These are phyloP conservation scores for Rattus rattus DNA, from an alignment of 2,113 vertebrate genomes.

Conservation along the genomic window DNA sequence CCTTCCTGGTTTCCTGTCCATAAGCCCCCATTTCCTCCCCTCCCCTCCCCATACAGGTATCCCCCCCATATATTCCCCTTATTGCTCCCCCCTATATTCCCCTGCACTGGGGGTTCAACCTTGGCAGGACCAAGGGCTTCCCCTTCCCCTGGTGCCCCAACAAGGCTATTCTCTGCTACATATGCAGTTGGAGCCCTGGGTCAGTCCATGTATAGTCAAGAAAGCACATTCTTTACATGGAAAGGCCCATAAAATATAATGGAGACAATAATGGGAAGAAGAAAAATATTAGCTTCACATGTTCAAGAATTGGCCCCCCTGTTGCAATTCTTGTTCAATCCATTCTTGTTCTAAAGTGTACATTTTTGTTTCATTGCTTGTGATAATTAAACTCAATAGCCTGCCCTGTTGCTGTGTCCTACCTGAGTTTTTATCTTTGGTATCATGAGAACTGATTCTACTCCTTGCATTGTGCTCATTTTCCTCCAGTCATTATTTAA, in stretches of 20 bases:
- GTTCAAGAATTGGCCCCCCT: not conserved
- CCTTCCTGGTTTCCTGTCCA: no score
- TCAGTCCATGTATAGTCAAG: no score
- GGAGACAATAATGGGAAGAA: not conserved
- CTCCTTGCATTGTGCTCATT: not conserved
- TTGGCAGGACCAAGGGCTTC: no score
- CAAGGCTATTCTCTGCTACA: no score
- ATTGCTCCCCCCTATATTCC: no score
- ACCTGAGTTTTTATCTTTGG: not conserved
- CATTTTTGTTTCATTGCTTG: not conserved
- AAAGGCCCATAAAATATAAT: not conserved
- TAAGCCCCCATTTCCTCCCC: no score
- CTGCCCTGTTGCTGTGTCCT: not conserved
- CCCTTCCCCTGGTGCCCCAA: no score
- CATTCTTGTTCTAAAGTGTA: not conserved
- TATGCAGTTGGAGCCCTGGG: no score
- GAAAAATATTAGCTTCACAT: not conserved
- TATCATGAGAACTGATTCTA: not conserved
- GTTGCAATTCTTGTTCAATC: not conserved
- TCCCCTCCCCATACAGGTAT: no score
- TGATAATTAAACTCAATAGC: not conserved
- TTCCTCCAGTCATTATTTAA: not conserved
- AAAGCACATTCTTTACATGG: not conserved
- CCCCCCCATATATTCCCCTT: no score
- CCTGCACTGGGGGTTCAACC: no score